A percentile compares a stretch with the other conserved stretches of the same genome.
Evolutionary conservation across 92 coral and sea anemone genomes (phyloP).

Genomic region (Epizoanthus stellaris): DNA sequence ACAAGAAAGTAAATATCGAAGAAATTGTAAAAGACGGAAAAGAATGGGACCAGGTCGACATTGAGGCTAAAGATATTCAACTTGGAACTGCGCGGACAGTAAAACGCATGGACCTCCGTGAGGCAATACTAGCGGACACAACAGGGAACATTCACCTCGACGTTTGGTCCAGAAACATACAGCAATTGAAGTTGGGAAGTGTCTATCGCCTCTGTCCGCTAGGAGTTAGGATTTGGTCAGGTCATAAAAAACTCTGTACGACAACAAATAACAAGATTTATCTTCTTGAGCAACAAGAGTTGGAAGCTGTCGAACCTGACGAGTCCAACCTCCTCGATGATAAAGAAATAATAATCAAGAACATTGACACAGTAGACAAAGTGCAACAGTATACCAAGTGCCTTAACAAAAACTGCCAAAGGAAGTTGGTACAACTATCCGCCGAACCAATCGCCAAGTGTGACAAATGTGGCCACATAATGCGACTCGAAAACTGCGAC

Average conservation of each 20-base stretch:
- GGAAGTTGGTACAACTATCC: slow-evolving; percentile 42
- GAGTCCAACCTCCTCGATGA: slow-evolving; percentile 24
- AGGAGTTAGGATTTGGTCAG: slow-evolving; percentile 47
- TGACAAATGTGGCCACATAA: too few species aligned
- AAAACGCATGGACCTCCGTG: slow-evolving; percentile 33
- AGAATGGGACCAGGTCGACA: slow-evolving; percentile 44
- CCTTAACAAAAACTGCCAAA: slow-evolving; percentile 27
- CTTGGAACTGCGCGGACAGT: slow-evolving; percentile 27
- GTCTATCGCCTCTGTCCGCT: slow-evolving; percentile 47
- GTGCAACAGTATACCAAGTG: slow-evolving; percentile 44
- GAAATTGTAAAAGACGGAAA: slow-evolving; percentile 38
- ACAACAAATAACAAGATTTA: slow-evolving; percentile 23
- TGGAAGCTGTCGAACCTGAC: slow-evolving; percentile 23
- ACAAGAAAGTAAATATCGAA: slow-evolving; percentile 38
- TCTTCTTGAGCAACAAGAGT: slow-evolving; percentile 29
- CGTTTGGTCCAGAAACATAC: slow-evolving; percentile 25
- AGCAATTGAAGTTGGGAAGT: slow-evolving; percentile 42
- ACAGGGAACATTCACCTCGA: slow-evolving; percentile 36
- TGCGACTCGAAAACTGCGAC: too few species aligned
- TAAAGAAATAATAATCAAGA: slow-evolving; percentile 25
- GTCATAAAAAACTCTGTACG: slow-evolving; percentile 44
- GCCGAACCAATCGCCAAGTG: background rate
- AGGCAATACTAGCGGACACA: slow-evolving; percentile 12
- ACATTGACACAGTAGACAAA: slow-evolving; percentile 50
- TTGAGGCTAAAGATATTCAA: slow-evolving; percentile 25